Evolutionary conservation across 2,888 invertebrate genomes (phyloP), one percentile per base, ranked within the genome.

Genomic region (Melitaea athalia): DNA sequence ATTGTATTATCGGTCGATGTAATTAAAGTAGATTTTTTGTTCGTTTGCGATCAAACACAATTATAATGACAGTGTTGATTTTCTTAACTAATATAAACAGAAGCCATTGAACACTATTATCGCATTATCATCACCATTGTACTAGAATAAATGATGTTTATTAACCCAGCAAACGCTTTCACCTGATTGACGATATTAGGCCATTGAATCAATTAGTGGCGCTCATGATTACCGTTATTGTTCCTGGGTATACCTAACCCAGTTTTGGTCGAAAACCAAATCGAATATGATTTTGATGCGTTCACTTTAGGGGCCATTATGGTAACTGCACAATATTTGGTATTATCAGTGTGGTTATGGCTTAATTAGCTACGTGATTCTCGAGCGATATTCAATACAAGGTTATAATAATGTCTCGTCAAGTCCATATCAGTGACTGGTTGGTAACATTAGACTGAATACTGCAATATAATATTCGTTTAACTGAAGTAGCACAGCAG

Each of bases 261-360:
- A 63, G 64, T 69, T 67, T 64, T 45, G 49, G 38, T 52, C 59
- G 53, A n/a, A 70, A 70, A 67, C 64, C 63, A 59, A 66, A 63
- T 67, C 57, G 47, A 67, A 67, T 67, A 59, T 52, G 52, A 64
- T 70, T 70, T 64, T 50, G 33, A 52, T 31, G 42, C 17, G 55
- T 45, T 66, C 55, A 66, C 53, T 55, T 61, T 66, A 53, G 12
- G 11, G 33, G 33, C n/a, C 38, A 31, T 5, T 33, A 5, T 55
- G 57, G 15, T 24, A 14, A 7, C 33, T 24, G 5, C 7, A 24
- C 52, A 52, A 52, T 52, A 50, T 50, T 15, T 52, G 52, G 52
- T 17, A 52, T 52, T 17, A 10, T 8, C 24, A 24, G 17, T 7
- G 8, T 8, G 7, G 17, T 17, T 7, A 50, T 17, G 17, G 50